A percentile compares a stretch with the other conserved stretches of the same genome.
These are phyloP conservation scores for Oreochromis mossambicus DNA, from an alignment of 2,797 vertebrate genomes.

Conservation along the genomic window DNA sequence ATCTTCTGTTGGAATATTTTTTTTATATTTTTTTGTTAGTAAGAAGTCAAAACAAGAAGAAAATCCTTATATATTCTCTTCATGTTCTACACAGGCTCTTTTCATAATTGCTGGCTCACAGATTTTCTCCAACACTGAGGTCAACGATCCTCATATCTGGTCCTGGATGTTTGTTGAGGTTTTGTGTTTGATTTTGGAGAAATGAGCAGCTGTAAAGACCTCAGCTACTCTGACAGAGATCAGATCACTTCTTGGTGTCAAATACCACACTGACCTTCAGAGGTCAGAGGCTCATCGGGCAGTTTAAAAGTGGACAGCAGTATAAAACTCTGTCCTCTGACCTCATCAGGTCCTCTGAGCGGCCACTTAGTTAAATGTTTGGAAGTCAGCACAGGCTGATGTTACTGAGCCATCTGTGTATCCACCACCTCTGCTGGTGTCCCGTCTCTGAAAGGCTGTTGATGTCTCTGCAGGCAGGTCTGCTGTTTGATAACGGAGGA, in stretches of 20 bases:
- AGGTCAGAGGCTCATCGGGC: background rate
- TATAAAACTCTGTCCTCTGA: background rate
- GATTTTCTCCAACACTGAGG: background rate
- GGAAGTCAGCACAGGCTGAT: background rate
- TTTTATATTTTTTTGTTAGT: background rate
- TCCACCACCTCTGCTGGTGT: background rate
- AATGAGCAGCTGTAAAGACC: background rate
- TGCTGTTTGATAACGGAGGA: conserved; percentile 80
- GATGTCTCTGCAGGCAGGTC: conserved; percentile 61
- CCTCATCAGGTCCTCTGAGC: background rate
- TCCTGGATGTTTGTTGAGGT: background rate
- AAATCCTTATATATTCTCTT: rapidly evolving
- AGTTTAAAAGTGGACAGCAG: background rate
- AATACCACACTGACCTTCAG: background rate
- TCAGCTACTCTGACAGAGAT: background rate
- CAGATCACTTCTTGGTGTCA: background rate
- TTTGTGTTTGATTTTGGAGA: background rate
- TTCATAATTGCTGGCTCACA: background rate
- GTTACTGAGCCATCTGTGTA: background rate
- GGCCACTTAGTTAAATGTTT: background rate
- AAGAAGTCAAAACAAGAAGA: background rate
- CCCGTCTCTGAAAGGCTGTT: background rate
- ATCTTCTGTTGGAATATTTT: background rate
- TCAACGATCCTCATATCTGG: background rate
- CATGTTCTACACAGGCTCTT: background rate